Evolutionary conservation across 2,888 invertebrate species (phyloP).

Genomic region (Scaptomyza flava): DNA sequence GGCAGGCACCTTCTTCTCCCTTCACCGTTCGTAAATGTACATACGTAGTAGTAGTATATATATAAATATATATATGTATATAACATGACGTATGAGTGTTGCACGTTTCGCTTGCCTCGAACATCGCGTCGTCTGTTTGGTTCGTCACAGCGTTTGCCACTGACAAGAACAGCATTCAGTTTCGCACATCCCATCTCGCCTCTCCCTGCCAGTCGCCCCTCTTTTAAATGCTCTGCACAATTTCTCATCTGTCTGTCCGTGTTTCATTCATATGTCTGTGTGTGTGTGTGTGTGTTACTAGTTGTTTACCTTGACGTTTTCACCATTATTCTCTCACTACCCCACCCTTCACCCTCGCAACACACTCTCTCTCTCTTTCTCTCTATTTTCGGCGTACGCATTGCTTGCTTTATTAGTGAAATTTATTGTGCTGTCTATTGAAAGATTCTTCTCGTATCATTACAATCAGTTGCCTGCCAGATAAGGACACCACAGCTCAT

Average conservation of each 20-base stretch:
- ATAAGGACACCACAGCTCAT: not conserved
- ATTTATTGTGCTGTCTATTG: slow-evolving; percentile 72
- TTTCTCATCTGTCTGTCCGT: slow-evolving; percentile 63
- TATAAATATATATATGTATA: slow-evolving; percentile 29
- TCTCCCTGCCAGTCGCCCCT: not conserved
- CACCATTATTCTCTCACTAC: slow-evolving; percentile 4
- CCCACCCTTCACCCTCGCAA: not conserved
- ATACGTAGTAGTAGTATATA: too few relatives aligned
- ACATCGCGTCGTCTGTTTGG: slow-evolving; percentile 37
- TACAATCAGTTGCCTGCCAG: slow-evolving; percentile 19
- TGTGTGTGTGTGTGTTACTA: slow-evolving; percentile 37
- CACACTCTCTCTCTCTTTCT: not conserved
- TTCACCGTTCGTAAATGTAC: too few relatives aligned
- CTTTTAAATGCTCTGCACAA: slow-evolving; percentile 54
- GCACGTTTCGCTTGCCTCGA: slow-evolving; percentile 69
- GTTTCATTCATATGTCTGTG: not conserved
- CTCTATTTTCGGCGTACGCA: slow-evolving; percentile 30
- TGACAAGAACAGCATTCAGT: slow-evolving; percentile 39
- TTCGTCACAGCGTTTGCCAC: slow-evolving; percentile 59
- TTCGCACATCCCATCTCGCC: not conserved
- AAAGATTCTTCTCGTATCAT: slow-evolving; percentile 36
- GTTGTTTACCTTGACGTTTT: slow-evolving; percentile 56
- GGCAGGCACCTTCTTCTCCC: not conserved
- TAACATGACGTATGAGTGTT: slow-evolving; percentile 81
- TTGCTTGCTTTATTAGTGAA: slow-evolving; percentile 78